Base-by-base conservation (phyloP, 2,797 vertebrate genomes). In the Cynopterus sphinx region DNA sequence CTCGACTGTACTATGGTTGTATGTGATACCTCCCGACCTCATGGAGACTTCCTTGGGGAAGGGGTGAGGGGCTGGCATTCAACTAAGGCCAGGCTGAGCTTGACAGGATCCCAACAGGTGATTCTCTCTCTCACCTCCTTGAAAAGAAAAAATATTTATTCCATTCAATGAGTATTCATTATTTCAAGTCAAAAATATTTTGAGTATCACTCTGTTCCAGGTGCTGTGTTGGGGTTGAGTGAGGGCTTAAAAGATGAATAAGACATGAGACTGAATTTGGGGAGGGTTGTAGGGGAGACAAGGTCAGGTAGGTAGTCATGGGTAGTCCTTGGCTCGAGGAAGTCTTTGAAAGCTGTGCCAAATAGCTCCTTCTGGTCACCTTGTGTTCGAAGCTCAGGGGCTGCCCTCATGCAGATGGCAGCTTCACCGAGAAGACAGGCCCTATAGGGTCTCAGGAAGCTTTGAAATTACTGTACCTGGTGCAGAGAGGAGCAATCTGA, bases 111-210 rank as follows among this genome's bases (percentile, higher is more conserved):
- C 71, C 88, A 39, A 82, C 84, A 88, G 53, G 28, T 39, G 55
- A n/a, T 26, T 73, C 75, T 77, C 46, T 75, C 33, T 93, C 43
- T 51, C 63, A 61, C 28, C 36, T 61, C 46, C 39, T 49, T 77
- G 65, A 67, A 91, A 83, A 96, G 26, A 91, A 87, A 87, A 51
- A 51, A 24, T 83, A 83, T 74, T 73, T 85, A 65, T 88, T 95
- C 86, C 86, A 31, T 21, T 55, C 2, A 6, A 28, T 21, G 70
- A 74, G 49, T 68, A 67, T 57, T 73, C 91, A 46, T 73, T n/a
- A 75, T 70, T 97, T 84, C 53, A 41, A 57, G 70, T 87, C 87
- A 65, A 22, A 78, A 74, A 68, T 68, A 36, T 83, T 68, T 86
- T 86, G 43, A 71, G 31, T n/a, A 36, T 87, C 68, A 41, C 53